Evolutionary conservation across 2,113 vertebrate species (phyloP), one percentile per base, ranked within the genome.

Genomic region (Typhlomys cinereus): DNA sequence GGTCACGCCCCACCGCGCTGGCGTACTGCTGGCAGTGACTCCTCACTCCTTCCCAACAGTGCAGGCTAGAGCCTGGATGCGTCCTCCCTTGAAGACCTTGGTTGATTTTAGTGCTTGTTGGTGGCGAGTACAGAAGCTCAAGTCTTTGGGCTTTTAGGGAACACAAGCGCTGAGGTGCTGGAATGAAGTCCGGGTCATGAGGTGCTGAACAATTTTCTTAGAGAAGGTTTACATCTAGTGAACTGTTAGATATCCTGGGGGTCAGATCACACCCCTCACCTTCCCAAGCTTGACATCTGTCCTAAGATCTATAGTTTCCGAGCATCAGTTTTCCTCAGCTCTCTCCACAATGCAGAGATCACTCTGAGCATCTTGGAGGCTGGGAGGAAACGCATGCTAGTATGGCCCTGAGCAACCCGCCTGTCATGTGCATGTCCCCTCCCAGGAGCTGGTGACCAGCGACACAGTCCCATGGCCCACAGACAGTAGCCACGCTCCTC

Each of bases 371-470:
- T 15, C 71, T 23, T 4, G 18, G 27, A 25, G 44, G 20, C 66
- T 25, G 71, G 13, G 66, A 50, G 9, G 70, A 36, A 2, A 0
- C 4, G 29, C 11, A 39, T 4, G 34, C 52, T 36, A 23, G 18
- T n/a, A 5, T 0, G 10, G 71, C 27, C 14, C 39, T 0, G 0
- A 18, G 50, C 10, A 29, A 3, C 29, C 5, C 25, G 1, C 36
- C 27, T 52, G 79, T 39, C 15, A 3, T 1, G 27, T 1, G 31
- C 25, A 31, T 54, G 29, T 41, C 4, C 54, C 76, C 52, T 79
- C 36, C 36, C 10, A 54, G 3, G 21, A 14, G 8, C 6, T 9
- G 1, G 46, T 0, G 34, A 14, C 1, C 20, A 3, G 50, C 31
- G 20, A 62, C 5, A 2, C 1, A 71, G 81, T 29, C 29, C n/a